Evolutionary conservation across 1,140 invertebrate species (phyloP), one percentile per base, ranked within the genome.

Genomic region (Cheumatopsyche charites): DNA sequence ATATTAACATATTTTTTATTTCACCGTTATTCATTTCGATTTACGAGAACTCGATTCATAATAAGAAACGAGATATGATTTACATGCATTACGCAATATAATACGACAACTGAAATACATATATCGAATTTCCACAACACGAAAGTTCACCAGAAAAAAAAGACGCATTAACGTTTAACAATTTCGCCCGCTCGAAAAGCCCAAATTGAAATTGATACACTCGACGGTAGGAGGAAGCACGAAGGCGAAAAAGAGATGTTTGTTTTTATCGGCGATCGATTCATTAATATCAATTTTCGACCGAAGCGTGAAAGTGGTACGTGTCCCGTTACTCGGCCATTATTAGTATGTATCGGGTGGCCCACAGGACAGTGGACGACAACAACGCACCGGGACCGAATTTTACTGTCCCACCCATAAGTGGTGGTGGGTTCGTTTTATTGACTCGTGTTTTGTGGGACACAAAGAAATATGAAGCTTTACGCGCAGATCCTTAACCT

Each of bases 391-490:
- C 13, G 43, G 43, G 15, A 17, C 47, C 25, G 62, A 65, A 43
- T 42, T 65, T 65, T 65, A 21, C 23, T 65, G 13, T 17, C 15
- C 9, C 11, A 12, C 52, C 9, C 9, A 36, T 36, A 36, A 4
- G 23, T 47, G 21, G 55, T 58, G 55, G 49, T 17, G 41, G 58
- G 58, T 36, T 29, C 58, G 21, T 58, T 71, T 62, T 71, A 71
- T 71, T 71, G 69, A 65, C 58, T 62, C 55, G 47, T 58, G 67
- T 49, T 58, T 69, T 65, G 49, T 26, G 26, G 43, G 62, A 63
- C 62, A 71, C 69, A 63, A 62, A 71, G 69, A 71, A 71, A 71
- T 63, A 62, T 71, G 69, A 71, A 25, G 52, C 67, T 45, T 67
- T 58, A 63, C 17, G 42, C 13, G 17, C 5, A 12, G 63, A 12